phyloP scores from a whole-genome alignment of 2,888 invertebrate species.

The Aleiodes alternator region DNA sequence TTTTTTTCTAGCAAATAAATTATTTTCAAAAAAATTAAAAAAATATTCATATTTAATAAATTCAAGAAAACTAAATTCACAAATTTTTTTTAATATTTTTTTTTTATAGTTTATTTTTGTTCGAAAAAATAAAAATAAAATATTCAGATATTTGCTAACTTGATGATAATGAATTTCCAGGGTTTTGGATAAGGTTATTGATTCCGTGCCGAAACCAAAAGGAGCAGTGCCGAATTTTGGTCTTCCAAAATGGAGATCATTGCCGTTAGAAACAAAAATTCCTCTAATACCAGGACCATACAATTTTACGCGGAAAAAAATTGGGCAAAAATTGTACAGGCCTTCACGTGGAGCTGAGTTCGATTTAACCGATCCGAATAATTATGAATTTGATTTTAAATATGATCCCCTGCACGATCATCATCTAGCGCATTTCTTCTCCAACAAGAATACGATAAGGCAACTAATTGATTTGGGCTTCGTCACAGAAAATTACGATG shows the following conservation, averaged over 20 bases:
- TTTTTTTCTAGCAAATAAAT: too few relatives aligned
- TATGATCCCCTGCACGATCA: conserved; percentile 72
- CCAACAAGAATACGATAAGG: conserved; percentile 50
- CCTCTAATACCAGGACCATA: conserved; percentile 74
- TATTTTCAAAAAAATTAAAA: too few relatives aligned
- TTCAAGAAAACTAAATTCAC: too few relatives aligned
- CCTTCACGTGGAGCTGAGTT: conserved; percentile 60
- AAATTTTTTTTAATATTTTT: too few relatives aligned
- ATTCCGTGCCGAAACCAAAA: conserved; percentile 67
- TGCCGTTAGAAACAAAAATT: conserved; percentile 75
- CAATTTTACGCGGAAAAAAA: conserved; percentile 72
- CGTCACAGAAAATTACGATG: conserved; percentile 71
- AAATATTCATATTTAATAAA: too few relatives aligned
- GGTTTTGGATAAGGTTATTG: conserved; percentile 60
- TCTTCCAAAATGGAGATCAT: conserved; percentile 73
- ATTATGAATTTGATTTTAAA: conserved; percentile 61
- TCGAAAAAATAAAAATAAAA: too few relatives aligned
- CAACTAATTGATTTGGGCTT: conserved; percentile 66
- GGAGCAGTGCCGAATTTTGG: conserved; percentile 69
- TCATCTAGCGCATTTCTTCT: conserved; percentile 64
- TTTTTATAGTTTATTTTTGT: too few relatives aligned
- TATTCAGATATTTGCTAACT: too few relatives aligned
- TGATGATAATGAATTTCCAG: conserved; percentile 48
- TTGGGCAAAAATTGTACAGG: conserved; percentile 68
- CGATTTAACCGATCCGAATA: conserved; percentile 68